Base-by-base conservation (phyloP, 2,797 vertebrate species). In the Melanotaenia boesemani region DNA sequence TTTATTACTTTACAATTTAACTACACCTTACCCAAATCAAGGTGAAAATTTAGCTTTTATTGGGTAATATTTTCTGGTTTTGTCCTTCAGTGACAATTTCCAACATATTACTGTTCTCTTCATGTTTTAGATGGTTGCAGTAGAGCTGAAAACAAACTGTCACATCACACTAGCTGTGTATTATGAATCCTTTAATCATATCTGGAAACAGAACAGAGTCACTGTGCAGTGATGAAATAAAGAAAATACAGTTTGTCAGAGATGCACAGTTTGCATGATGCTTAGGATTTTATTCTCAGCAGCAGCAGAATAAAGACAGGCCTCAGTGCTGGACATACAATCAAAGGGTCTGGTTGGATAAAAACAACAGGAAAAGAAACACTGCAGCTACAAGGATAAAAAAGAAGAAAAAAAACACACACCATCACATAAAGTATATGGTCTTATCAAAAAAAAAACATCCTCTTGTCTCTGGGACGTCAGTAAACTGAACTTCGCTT, bases 401-500 rank as follows among this genome's bases (percentile, higher is more conserved):
- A 2, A 28, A 20, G 13, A 55, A 36, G 78, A 89, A 87, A 85
- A 90, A 16, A 79, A 91, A 95, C 89, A 91, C 91, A 94, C 88
- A 67, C 89, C 83, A 91, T 92, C 91, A 93, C 84, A 74, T 85
- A 88, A 90, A 86, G 90, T 81, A 79, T 77, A 81, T 59, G 72
- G 50, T 80, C 39, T 87, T 61, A 64, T 76, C 67, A 72, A 30
- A 15, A 34, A 4, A 32, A 32, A 52, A 56, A 24, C 66, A 5
- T 48, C 50, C 44, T 28, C 20, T 7, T 11, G 63, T 54, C 75
- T 46, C 55, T 0, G 55, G 48, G 52, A 59, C 18, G 77, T 99
- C 94, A 99, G 95, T 98, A 98, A 89, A 95, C 91, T 56, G 94
- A 87, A 80, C 89, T 96, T 76, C 97, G 95, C 79, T 97, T 99